phyloP scores from a whole-genome alignment of 2,888 invertebrate species.

The Tiliacea aurago region DNA sequence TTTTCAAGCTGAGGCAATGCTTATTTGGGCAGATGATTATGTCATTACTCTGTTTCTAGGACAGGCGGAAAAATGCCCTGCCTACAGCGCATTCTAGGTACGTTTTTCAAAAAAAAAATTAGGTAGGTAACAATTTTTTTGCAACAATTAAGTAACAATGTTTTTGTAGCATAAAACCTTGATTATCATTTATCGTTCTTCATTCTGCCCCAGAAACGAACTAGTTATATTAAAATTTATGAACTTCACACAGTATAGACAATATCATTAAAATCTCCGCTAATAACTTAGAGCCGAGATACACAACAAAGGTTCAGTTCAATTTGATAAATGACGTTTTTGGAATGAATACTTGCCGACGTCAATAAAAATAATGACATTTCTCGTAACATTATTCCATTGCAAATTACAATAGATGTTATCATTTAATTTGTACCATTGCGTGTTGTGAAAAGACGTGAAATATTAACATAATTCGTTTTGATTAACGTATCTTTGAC shows the following conservation, averaged over 20 bases:
- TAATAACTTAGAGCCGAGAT: not conserved
- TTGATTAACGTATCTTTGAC: slow-evolving; percentile 58
- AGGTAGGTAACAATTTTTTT: too few species aligned
- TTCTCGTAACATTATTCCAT: slow-evolving; percentile 14
- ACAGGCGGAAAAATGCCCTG: not conserved
- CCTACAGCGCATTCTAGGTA: too few species aligned
- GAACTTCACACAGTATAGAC: not conserved
- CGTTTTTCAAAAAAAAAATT: too few species aligned
- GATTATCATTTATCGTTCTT: not conserved
- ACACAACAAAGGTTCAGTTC: not conserved
- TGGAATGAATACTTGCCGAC: not conserved
- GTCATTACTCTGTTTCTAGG: not conserved
- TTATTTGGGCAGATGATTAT: slow-evolving; percentile 6
- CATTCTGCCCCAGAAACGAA: not conserved
- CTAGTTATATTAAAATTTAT: not conserved
- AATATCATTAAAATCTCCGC: not conserved
- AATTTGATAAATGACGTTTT: slow-evolving; percentile 6
- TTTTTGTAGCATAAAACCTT: too few species aligned
- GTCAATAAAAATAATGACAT: slow-evolving; percentile 24
- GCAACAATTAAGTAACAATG: too few species aligned
- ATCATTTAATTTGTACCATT: slow-evolving; percentile 51
- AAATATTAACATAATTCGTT: slow-evolving; percentile 59
- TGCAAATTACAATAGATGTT: slow-evolving; percentile 32
- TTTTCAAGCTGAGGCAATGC: not conserved
- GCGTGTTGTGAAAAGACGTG: slow-evolving; percentile 59